Conservation (phyloP, 2,113 vertebrate genomes). For the Rutilus rutilus region DNA sequence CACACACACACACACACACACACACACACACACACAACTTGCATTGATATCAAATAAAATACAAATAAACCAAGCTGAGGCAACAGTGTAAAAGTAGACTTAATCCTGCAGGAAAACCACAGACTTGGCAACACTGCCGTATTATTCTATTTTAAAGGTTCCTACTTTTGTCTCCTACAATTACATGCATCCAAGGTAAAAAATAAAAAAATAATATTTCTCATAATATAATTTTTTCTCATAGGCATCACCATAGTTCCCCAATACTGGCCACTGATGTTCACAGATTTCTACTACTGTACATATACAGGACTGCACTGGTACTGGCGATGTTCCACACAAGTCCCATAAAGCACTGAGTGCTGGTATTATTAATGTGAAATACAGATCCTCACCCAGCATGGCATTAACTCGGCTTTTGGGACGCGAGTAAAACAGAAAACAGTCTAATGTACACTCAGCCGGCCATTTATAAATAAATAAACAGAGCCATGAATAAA, state of each 20-base stretch:
- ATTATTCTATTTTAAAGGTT: no score
- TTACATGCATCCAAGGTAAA: no score
- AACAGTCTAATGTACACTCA: background rate
- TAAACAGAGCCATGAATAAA: constrained; percentile 10
- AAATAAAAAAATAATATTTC: no score
- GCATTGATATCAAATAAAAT: no score
- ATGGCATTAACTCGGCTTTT: constrained; percentile 46
- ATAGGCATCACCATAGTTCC: background rate
- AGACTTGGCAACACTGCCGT: no score
- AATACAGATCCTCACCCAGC: constrained; percentile 44
- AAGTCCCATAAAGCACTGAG: constrained; percentile 57
- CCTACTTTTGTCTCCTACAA: no score
- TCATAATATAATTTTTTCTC: no score
- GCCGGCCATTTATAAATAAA: background rate
- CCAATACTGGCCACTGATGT: background rate
- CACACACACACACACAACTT: no score
- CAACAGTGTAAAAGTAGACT: no score
- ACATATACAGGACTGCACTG: background rate
- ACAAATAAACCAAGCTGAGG: no score
- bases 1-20: no score
- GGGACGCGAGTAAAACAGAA: constrained; percentile 33
- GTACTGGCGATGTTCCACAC: constrained; percentile 22
- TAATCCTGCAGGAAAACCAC: no score
- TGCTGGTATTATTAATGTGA: constrained; percentile 48
- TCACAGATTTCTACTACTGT: background rate